A percentile compares a stretch with the other conserved stretches of the same genome.
phyloP scores from a whole-genome alignment of 2,888 invertebrate genomes.

The Andrena flavipes region DNA sequence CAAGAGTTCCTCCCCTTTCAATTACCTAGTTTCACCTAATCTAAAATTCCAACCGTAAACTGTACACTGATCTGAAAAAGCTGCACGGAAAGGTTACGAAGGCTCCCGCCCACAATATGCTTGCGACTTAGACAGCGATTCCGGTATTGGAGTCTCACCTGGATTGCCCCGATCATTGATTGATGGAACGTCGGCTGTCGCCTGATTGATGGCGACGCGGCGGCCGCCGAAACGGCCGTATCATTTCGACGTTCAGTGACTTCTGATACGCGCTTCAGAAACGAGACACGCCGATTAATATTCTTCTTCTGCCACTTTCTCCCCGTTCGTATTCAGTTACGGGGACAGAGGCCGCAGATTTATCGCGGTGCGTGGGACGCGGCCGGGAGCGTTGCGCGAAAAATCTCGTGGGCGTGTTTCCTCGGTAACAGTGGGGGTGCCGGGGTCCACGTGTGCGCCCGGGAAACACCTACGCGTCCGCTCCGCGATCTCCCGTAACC shows the following conservation, averaged over 20 bases:
- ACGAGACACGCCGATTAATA: constrained; percentile 18
- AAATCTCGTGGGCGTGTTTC: constrained; percentile 50
- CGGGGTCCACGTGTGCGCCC: constrained; percentile 1
- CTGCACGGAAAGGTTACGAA: not conserved
- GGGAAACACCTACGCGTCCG: not conserved
- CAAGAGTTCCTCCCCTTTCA: too few relatives aligned
- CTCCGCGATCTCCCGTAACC: constrained; percentile 6
- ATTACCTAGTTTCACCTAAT: too few relatives aligned
- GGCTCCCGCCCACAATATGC: too few relatives aligned
- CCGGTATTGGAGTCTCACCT: not conserved
- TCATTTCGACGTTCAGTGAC: constrained; percentile 30
- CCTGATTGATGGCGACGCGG: constrained; percentile 33
- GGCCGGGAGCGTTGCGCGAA: constrained; percentile 46
- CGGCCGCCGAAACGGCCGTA: not conserved
- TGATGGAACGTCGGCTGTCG: constrained; percentile 32
- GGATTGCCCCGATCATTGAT: constrained; percentile 37
- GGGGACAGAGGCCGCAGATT: constrained; percentile 27
- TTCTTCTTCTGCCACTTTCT: not conserved
- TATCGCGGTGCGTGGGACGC: constrained; percentile 35
- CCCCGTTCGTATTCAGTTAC: not conserved
- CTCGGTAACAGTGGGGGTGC: constrained; percentile 33
- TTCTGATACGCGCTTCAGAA: constrained; percentile 8
- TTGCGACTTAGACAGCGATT: not conserved
- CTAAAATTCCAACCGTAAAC: too few relatives aligned
- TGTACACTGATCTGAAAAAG: not conserved